phyloP scores from a whole-genome alignment of 2,888 invertebrate genomes.

The Papilio demoleus region DNA sequence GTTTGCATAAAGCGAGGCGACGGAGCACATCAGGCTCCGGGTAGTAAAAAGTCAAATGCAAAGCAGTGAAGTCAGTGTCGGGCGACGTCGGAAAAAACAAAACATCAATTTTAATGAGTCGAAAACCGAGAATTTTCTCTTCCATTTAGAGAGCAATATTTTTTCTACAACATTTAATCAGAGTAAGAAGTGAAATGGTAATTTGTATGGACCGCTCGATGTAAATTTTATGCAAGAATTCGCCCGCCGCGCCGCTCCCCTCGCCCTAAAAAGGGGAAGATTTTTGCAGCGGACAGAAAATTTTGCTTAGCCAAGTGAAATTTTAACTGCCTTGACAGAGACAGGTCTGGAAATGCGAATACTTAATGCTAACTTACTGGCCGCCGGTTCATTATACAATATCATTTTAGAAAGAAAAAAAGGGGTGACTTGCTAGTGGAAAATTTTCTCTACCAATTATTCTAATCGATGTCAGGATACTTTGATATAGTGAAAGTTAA shows the following conservation, averaged over 20 bases:
- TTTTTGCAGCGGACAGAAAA: constrained; percentile 82
- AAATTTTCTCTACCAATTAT: constrained; percentile 40
- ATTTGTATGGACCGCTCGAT: constrained; percentile 84
- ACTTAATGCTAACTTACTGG: constrained; percentile 82
- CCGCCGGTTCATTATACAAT: constrained; percentile 81
- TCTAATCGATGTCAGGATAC: constrained; percentile 29
- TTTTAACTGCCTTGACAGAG: constrained; percentile 82
- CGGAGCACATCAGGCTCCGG: constrained; percentile 44
- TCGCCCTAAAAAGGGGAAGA: constrained; percentile 77
- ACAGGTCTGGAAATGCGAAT: constrained; percentile 81
- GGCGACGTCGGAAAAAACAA: constrained; percentile 61
- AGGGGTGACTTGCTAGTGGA: constrained; percentile 56
- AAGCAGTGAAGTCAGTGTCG: constrained; percentile 60
- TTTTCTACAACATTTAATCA: constrained; percentile 84
- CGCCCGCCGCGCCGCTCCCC: constrained; percentile 71
- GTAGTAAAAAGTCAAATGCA: constrained; percentile 53
- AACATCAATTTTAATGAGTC: constrained; percentile 81
- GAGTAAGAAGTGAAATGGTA: constrained; percentile 83
- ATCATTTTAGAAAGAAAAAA: constrained; percentile 75
- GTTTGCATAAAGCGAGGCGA: constrained; percentile 50
- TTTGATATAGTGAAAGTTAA: too few species aligned
- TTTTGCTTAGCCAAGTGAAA: constrained; percentile 84
- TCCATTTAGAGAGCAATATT: constrained; percentile 81
- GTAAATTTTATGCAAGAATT: constrained; percentile 84
- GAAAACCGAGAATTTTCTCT: constrained; percentile 80